Evolutionary conservation across 23 tunicate species (phyloP), one percentile per base, ranked within the genome.

Genomic region (Ciona savignyi): DNA sequence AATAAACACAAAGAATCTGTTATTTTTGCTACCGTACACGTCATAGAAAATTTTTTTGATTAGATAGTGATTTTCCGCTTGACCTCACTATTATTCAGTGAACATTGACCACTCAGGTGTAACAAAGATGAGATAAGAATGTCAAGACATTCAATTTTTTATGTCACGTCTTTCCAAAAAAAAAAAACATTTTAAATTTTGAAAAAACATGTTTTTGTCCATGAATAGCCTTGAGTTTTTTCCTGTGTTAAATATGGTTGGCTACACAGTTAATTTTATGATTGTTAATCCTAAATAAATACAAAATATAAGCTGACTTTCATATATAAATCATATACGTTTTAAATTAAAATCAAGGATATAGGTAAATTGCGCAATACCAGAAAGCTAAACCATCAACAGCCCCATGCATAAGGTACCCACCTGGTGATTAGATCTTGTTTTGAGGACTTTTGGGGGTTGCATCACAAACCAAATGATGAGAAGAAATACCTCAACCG

Each of bases 401-500:
- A 49, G 61, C 61, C 20, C 15, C 15, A 49, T 49, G 24, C 4
- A 28, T 2, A 61, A 61, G 30, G 34, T 63, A 24, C n/a, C 62
- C 23, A 68, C 51, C 31, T 29, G 6, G 3, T 33, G 9, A 2
- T 29, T 27, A 9, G 81, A 42, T 27, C 51, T 30, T 25, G 33
- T 11, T 67, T 33, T 66, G 4, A 29, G 2, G 23, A 77, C 66
- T 25, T 77, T 51, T 1, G 89, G 82, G 25, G 77, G 82, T 22
- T 32, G 29, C 60, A 66, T 35, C 48, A 84, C 70, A 51, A 84
- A 63, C 89, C 89, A 84, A 32, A 77, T 73, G 23, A 61, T 63
- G 1, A 84, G n/a, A 15, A 84, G 35, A 64, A 84, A 84, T 23
- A 77, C 35, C 60, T 84, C 89, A 63, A 84, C 67, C 25, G 71